These are phyloP conservation scores for Neoascia interrupta DNA, from an alignment of 2,888 invertebrate species.

Conservation along the genomic window DNA sequence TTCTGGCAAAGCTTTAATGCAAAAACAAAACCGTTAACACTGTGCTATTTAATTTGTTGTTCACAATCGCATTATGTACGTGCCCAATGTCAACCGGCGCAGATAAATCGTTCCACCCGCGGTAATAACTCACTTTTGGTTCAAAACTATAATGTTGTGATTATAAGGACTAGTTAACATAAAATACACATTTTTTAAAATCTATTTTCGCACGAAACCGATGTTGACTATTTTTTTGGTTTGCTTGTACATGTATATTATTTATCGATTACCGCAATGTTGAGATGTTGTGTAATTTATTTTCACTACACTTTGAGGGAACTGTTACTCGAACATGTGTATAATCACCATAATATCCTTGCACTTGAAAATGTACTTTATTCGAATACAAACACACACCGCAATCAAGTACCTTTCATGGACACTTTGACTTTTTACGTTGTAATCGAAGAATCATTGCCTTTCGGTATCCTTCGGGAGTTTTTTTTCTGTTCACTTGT, in stretches of 20 bases:
- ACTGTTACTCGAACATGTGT: conserved; percentile 35
- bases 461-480: not conserved
- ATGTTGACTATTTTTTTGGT: conserved; percentile 23
- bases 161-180: not conserved
- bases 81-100: not conserved
- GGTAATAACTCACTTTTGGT: too few species aligned
- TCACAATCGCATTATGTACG: conserved; percentile 3
- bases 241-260: conserved; percentile 1
- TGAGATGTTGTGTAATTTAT: conserved; percentile 48
- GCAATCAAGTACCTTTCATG: too few species aligned
- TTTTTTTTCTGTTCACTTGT: not conserved
- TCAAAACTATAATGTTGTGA: not conserved
- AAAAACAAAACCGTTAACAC: not conserved
- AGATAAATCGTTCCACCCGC: conserved; percentile 1
- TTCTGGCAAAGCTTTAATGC: not conserved
- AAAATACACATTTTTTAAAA: conserved; percentile 4
- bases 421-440: conserved; percentile 8
- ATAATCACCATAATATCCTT: conserved; percentile 54
- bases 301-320: conserved; percentile 3
- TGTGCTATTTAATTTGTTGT: not conserved
- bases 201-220: conserved; percentile 22
- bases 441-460: not conserved
- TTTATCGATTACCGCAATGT: conserved; percentile 13
- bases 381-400: too few species aligned
- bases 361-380: conserved; percentile 54